Evolutionary conservation across 2,888 invertebrate species (phyloP).

Genomic region (Chesias legatella): DNA sequence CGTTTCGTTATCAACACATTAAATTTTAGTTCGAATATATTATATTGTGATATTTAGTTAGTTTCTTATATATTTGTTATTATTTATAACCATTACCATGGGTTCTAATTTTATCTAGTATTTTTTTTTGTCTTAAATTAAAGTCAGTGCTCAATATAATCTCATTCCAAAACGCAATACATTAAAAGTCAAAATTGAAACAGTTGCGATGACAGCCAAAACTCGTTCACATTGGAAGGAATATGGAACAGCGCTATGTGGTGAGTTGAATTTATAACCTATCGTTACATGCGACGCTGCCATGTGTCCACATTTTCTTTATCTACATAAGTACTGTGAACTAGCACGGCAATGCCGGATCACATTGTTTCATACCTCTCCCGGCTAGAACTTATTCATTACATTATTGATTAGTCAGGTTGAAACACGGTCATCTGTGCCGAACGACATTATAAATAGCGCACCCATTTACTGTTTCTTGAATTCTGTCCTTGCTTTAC

Average conservation of each 20-base stretch:
- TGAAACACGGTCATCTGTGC: constrained; percentile 21
- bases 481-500: constrained; percentile 2
- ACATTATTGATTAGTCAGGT: constrained; percentile 22
- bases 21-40: constrained; percentile 77
- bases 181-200: constrained; percentile 51
- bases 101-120: constrained; percentile 68
- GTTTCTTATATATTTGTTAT: constrained; percentile 63
- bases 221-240: constrained; percentile 80
- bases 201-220: constrained; percentile 73
- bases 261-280: constrained; percentile 73
- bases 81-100: constrained; percentile 72
- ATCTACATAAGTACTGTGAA: constrained; percentile 6
- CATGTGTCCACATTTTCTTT: constrained; percentile 47
- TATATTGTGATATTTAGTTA: constrained; percentile 79
- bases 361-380: constrained; percentile 1
- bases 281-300: constrained; percentile 42
- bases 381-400: constrained; percentile 2
- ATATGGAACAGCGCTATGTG: constrained; percentile 79
- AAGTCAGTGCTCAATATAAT: constrained; percentile 77
- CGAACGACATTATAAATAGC: constrained; percentile 26
- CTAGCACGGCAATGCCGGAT: constrained; percentile 8
- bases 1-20: constrained; percentile 67
- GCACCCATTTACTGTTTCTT: constrained; percentile 12
- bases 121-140: constrained; percentile 51
- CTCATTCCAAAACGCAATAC: constrained; percentile 77